Evolutionary conservation across 2,113 vertebrate species (phyloP).

Genomic region (Indicator maculatus): DNA sequence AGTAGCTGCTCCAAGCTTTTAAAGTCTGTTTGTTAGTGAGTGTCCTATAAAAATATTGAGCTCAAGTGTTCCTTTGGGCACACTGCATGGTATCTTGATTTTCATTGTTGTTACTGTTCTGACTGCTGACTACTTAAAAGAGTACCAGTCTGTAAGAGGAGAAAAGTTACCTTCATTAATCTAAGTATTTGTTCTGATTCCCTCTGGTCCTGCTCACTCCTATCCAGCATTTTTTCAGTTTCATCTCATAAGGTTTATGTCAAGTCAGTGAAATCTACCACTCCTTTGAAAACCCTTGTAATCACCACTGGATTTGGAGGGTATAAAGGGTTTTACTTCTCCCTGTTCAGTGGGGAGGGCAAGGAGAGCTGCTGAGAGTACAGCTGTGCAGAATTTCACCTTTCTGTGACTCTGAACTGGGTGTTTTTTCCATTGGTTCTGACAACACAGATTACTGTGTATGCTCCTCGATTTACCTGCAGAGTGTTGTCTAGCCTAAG

Average conservation of each 20-base stretch:
- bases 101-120: conserved; percentile 3
- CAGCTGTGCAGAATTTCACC: neutral
- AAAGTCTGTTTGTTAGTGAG: neutral
- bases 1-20: neutral
- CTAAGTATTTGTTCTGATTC: neutral
- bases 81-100: neutral
- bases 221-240: neutral
- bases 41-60: neutral
- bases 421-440: neutral
- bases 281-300: neutral
- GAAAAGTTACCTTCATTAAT: neutral
- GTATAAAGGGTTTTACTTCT: neutral
- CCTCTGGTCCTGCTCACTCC: neutral
- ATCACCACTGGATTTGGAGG: neutral
- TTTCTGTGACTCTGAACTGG: neutral
- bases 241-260: neutral
- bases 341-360: neutral
- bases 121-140: neutral
- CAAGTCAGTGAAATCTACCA: neutral
- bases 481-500: rapidly evolving
- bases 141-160: neutral
- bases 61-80: neutral
- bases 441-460: neutral
- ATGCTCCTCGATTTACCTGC: neutral
- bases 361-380: neutral